Evolutionary conservation across 2,113 vertebrate species (phyloP).

Genomic region (Hemiprocne comata): DNA sequence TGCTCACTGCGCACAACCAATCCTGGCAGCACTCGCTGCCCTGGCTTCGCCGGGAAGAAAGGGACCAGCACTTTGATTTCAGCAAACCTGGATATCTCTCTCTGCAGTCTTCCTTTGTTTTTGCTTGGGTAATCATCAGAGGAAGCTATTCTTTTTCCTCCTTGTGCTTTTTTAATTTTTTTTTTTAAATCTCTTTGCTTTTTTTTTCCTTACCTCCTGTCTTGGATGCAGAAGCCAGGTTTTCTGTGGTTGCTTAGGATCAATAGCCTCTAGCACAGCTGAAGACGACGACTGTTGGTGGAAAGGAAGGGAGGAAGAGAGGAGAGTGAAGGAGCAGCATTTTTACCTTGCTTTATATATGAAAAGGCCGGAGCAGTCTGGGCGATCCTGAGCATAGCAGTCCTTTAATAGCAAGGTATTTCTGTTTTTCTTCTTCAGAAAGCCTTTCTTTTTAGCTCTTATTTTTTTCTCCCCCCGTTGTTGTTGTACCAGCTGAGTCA

Average conservation of each 20-base stretch:
- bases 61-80: conserved; percentile 55
- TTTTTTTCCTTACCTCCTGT: not conserved
- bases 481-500: conserved; percentile 93
- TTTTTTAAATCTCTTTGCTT: not conserved
- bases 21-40: conserved; percentile 74
- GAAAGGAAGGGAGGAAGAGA: conserved; percentile 50
- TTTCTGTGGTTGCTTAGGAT: conserved; percentile 47
- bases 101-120: not conserved
- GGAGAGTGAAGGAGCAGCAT: conserved; percentile 29
- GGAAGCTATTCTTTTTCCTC: not conserved
- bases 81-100: conserved; percentile 23
- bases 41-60: conserved; percentile 58
- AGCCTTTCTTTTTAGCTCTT: conserved; percentile 60
- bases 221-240: conserved; percentile 14
- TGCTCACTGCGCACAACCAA: conserved; percentile 84
- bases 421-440: conserved; percentile 33
- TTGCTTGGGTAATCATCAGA: not conserved
- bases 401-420: conserved; percentile 48
- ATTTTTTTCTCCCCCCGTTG: conserved; percentile 59
- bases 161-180: not conserved
- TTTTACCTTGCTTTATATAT: conserved; percentile 58
- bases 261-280: conserved; percentile 33
- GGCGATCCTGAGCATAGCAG: conserved; percentile 30
- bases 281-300: not conserved
- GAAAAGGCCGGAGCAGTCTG: conserved; percentile 43